A percentile compares a stretch with the other conserved stretches of the same genome.
Evolutionary conservation across 2,888 invertebrate species (phyloP).

Genomic region (Drosophila pullipes): DNA sequence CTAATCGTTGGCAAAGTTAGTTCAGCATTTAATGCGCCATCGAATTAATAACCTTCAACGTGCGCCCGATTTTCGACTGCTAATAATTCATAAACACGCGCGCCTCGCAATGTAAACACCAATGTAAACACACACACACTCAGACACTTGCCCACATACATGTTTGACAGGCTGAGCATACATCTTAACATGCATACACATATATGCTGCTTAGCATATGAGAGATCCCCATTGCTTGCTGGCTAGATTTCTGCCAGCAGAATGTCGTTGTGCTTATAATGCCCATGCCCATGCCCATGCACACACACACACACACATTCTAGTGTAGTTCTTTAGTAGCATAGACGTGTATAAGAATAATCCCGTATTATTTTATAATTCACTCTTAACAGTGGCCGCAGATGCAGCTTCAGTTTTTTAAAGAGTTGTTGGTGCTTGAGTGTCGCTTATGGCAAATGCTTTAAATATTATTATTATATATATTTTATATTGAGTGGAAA

Average conservation of each 20-base stretch:
- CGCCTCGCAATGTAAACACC: conserved; percentile 14
- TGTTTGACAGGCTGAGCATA: conserved; percentile 15
- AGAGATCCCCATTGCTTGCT: conserved; percentile 11
- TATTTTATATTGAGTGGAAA: neutral
- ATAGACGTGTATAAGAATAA: conserved; percentile 1
- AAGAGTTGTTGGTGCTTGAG: neutral
- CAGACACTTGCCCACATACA: neutral
- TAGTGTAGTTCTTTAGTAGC: conserved; percentile 18
- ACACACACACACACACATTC: neutral
- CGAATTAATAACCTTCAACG: conserved; percentile 2
- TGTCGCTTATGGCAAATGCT: neutral
- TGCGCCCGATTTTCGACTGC: conserved; percentile 15
- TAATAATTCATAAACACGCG: conserved; percentile 61
- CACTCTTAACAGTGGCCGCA: neutral
- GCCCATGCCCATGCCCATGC: neutral
- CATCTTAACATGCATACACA: conserved; percentile 1
- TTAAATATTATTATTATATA: neutral
- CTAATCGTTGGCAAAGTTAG: conserved; percentile 24
- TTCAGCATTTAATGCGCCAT: conserved; percentile 14
- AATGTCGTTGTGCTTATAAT: conserved; percentile 21
- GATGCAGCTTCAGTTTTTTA: neutral
- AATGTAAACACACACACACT: conserved; percentile 30
- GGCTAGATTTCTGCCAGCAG: neutral
- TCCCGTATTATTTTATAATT: neutral
- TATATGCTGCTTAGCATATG: conserved; percentile 27